Conservation (phyloP, 2,888 invertebrate species). For the Carpatolechia fugitivella region DNA sequence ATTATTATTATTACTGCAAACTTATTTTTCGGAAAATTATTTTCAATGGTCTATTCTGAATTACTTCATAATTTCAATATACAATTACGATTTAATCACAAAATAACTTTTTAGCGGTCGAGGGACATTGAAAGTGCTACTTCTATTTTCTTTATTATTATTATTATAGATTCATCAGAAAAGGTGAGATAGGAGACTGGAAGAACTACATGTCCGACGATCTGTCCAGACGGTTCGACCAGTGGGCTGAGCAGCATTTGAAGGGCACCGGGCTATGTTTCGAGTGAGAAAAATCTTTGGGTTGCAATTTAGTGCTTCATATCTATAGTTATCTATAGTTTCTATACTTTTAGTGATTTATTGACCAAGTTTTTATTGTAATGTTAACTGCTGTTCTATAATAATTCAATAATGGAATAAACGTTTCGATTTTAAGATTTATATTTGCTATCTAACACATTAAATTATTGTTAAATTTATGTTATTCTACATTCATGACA, state of each 20-base stretch:
- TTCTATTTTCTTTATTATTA: no score
- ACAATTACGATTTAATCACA: no score
- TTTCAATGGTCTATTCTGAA: no score
- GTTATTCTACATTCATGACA: background rate
- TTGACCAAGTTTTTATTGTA: slow-evolving; percentile 4
- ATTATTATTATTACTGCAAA: no score
- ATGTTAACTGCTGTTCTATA: slow-evolving; percentile 2
- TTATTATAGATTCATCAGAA: slow-evolving; percentile 80
- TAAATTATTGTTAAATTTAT: no score
- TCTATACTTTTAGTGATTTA: background rate
- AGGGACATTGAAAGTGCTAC: no score
- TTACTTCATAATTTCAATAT: no score
- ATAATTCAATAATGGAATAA: slow-evolving; percentile 21
- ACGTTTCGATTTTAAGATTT: slow-evolving; percentile 13
- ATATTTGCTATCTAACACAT: no score
- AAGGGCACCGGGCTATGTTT: slow-evolving; percentile 81
- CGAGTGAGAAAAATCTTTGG: slow-evolving; percentile 51
- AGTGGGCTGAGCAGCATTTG: slow-evolving; percentile 82
- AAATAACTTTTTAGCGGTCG: no score
- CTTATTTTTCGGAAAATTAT: no score
- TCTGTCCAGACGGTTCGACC: slow-evolving; percentile 84
- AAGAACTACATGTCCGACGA: slow-evolving; percentile 87
- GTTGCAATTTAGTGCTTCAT: background rate
- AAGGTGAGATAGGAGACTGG: slow-evolving; percentile 90
- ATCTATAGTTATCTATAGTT: background rate